These are phyloP conservation scores for Catharus minimus DNA, from an alignment of 2,113 vertebrate genomes.

Conservation along the genomic window DNA sequence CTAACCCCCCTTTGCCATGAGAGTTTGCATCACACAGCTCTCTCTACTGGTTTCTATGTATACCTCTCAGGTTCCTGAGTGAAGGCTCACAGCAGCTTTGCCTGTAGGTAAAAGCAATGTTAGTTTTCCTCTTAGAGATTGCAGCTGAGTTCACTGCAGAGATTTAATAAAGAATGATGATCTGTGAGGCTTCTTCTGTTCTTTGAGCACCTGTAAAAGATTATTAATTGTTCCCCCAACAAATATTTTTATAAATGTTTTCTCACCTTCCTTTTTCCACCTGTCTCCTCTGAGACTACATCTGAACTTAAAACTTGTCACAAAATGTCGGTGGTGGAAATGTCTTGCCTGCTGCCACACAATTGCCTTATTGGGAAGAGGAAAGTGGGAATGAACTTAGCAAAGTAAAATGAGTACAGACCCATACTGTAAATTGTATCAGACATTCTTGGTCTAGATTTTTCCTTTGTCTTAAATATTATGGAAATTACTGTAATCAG, in stretches of 20 bases:
- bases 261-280: neutral
- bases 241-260: neutral
- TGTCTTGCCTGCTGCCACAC: neutral
- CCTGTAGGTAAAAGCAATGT: slow-evolving; percentile 2
- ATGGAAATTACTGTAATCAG: neutral
- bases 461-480: neutral
- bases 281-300: neutral
- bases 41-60: neutral
- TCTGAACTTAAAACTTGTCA: neutral
- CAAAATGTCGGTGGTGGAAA: neutral
- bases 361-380: neutral
- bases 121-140: neutral
- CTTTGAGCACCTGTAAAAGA: slow-evolving; percentile 6
- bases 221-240: neutral
- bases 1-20: rapidly evolving
- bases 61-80: neutral
- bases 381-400: neutral
- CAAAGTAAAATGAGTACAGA: neutral
- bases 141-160: neutral
- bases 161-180: slow-evolving; percentile 19
- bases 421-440: neutral
- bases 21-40: neutral
- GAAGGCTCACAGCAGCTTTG: neutral
- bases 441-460: neutral
- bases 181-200: neutral